A percentile compares a stretch with the other conserved stretches of the same genome.
Conservation (phyloP, 2,797 vertebrate species). For the Takifugu rubripes region DNA sequence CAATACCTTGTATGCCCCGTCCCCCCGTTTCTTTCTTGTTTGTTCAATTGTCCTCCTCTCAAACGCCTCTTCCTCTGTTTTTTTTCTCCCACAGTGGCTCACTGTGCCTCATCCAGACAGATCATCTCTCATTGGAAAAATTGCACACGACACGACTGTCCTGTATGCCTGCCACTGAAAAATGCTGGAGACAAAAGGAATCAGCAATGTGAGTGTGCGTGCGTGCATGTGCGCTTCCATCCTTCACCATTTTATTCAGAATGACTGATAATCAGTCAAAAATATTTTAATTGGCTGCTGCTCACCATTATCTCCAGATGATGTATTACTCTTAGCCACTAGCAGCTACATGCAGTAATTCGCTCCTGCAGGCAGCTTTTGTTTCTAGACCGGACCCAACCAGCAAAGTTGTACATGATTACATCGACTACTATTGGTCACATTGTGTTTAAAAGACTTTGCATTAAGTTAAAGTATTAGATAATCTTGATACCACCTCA, state of each 20-base stretch:
- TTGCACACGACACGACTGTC: constrained; percentile 96
- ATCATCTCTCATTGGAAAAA: constrained; percentile 99
- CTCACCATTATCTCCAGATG: too few relatives aligned
- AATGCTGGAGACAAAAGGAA: constrained; percentile 97
- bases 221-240: background rate
- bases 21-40: constrained; percentile 9
- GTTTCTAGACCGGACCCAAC: too few relatives aligned
- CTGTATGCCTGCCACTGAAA: constrained; percentile 95
- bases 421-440: too few relatives aligned
- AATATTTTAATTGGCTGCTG: too few relatives aligned
- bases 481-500: too few relatives aligned
- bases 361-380: background rate
- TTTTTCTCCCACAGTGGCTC: constrained; percentile 80
- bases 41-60: constrained; percentile 1
- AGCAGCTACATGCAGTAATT: background rate
- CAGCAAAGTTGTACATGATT: too few relatives aligned
- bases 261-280: too few relatives aligned
- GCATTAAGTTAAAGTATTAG: too few relatives aligned
- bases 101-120: constrained; percentile 97
- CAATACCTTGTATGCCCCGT: constrained; percentile 13
- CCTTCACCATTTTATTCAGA: too few relatives aligned
- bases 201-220: constrained; percentile 86
- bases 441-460: too few relatives aligned
- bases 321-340: too few relatives aligned
- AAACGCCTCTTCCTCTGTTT: constrained; percentile 4